phyloP scores from a whole-genome alignment of 2,113 vertebrate species.

The Pipra filicauda region DNA sequence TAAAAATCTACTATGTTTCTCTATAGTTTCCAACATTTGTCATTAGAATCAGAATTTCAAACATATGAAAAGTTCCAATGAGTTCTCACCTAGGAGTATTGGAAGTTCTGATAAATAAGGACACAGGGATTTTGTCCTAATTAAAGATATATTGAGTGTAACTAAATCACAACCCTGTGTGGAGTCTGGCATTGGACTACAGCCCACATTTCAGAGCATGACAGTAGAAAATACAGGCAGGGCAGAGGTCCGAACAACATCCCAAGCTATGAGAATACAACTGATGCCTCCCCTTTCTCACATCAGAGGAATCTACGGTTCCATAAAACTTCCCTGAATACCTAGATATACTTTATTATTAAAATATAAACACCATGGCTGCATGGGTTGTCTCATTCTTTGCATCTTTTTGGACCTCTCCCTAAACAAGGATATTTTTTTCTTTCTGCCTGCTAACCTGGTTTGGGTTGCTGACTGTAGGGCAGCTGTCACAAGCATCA shows the following conservation, averaged over 20 bases:
- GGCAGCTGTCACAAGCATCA: constrained; percentile 95
- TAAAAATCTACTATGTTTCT: neutral
- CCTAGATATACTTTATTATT: neutral
- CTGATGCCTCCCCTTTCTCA: neutral
- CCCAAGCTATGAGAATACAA: neutral
- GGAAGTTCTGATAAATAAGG: neutral
- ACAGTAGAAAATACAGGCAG: neutral
- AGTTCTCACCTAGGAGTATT: neutral
- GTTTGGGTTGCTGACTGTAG: constrained; percentile 89
- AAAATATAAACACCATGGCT: neutral
- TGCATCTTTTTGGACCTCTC: neutral
- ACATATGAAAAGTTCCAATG: neutral
- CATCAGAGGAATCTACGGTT: neutral
- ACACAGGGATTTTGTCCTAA: neutral
- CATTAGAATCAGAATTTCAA: neutral
- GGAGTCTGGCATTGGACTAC: neutral
- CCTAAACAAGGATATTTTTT: neutral
- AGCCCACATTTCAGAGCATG: neutral
- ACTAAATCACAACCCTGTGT: neutral
- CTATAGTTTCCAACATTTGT: neutral
- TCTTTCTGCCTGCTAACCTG: constrained; percentile 79
- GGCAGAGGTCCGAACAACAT: neutral
- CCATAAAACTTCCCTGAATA: neutral
- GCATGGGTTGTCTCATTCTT: neutral
- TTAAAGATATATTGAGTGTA: neutral